Percentiles rank a stretch among this genome's conserved stretches.
Evolutionary conservation across 2,797 vertebrate genomes (phyloP).

Genomic region (Takifugu ocellatus): DNA sequence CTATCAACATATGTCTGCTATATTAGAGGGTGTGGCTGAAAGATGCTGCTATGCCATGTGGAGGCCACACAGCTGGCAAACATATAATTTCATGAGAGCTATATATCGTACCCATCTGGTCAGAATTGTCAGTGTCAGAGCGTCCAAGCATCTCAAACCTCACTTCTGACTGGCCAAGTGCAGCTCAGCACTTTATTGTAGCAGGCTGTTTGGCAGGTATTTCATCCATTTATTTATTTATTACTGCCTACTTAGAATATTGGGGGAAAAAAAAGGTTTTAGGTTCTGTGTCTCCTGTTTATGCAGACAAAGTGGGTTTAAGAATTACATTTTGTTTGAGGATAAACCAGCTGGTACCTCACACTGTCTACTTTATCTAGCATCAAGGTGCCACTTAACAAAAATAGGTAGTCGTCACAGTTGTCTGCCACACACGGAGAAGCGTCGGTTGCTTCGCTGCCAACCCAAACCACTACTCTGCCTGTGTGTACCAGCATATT

Average conservation of each 20-base stretch:
- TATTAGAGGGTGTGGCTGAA: slow-evolving; percentile 52
- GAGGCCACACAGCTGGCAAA: slow-evolving; percentile 28
- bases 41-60: slow-evolving; percentile 30
- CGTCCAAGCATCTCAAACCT: background rate
- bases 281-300: no score
- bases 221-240: no score
- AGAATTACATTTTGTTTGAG: slow-evolving; percentile 11
- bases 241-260: no score
- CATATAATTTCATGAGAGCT: slow-evolving; percentile 16
- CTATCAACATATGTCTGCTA: slow-evolving; percentile 44
- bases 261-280: background rate
- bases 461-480: slow-evolving; percentile 11
- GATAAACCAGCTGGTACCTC: slow-evolving; percentile 41
- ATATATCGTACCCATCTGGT: slow-evolving; percentile 14
- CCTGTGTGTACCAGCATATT: slow-evolving; percentile 31
- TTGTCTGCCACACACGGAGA: slow-evolving; percentile 29
- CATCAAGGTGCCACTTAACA: slow-evolving; percentile 48
- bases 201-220: no score
- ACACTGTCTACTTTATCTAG: slow-evolving; percentile 36
- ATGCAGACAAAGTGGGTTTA: background rate
- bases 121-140: slow-evolving; percentile 4
- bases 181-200: no score
- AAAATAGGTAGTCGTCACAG: slow-evolving; percentile 53
- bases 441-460: slow-evolving; percentile 18
- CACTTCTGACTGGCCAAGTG: no score